Percentiles rank a stretch among this genome's conserved stretches.
phyloP scores from a whole-genome alignment of 2,888 invertebrate species.

The Sarcophaga subvicina region DNA sequence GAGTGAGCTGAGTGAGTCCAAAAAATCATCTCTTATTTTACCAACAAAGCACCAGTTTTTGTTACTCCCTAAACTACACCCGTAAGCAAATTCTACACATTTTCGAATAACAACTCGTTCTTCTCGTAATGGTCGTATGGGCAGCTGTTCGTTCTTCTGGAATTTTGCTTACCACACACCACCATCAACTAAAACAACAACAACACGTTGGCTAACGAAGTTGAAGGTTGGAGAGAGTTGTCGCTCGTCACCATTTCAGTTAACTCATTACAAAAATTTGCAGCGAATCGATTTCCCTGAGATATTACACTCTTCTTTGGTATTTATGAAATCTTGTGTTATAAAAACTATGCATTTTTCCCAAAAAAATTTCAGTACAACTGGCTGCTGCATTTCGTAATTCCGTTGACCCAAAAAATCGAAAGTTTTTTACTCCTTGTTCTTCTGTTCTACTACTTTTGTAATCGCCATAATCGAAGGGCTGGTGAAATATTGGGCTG shows the following conservation, averaged over 20 bases:
- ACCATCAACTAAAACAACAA: background rate
- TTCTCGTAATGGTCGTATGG: background rate
- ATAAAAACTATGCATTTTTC: slow-evolving; percentile 57
- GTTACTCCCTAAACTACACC: slow-evolving; percentile 20
- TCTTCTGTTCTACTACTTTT: background rate
- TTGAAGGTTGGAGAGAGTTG: slow-evolving; percentile 35
- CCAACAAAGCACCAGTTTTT: slow-evolving; percentile 34
- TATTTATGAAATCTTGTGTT: slow-evolving; percentile 65
- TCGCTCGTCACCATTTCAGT: slow-evolving; percentile 11
- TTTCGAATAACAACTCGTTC: background rate
- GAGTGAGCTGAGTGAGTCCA: slow-evolving; percentile 54
- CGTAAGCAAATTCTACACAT: slow-evolving; percentile 52
- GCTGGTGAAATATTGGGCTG: background rate
- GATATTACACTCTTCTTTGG: slow-evolving; percentile 33
- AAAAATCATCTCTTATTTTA: slow-evolving; percentile 41
- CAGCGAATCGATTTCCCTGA: slow-evolving; percentile 40
- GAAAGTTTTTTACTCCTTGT: background rate
- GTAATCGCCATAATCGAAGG: background rate
- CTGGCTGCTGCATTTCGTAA: background rate
- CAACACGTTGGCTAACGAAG: slow-evolving; percentile 43
- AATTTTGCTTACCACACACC: slow-evolving; percentile 17
- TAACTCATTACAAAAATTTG: slow-evolving; percentile 14
- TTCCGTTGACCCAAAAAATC: background rate
- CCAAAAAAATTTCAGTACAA: slow-evolving; percentile 50
- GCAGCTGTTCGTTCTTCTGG: slow-evolving; percentile 5